A percentile compares a stretch with the other conserved stretches of the same genome.
Conservation (phyloP, 2,797 vertebrate species). For the Falco cherrug region DNA sequence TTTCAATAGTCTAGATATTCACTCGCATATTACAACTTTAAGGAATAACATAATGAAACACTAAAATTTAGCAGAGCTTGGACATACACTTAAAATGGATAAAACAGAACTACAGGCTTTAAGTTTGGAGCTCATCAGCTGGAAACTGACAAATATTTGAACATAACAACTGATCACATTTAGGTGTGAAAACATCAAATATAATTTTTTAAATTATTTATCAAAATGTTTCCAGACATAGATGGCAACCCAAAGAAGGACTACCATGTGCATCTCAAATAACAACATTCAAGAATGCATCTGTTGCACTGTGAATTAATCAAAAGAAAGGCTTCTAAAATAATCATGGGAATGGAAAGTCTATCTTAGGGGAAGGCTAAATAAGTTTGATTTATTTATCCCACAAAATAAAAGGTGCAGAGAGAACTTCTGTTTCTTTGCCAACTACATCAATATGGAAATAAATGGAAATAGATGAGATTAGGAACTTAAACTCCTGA, state of each 20-base stretch:
- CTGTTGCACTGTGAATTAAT: too few species aligned
- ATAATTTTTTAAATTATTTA: background rate
- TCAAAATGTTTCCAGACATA: background rate
- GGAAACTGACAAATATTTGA: background rate
- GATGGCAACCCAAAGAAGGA: background rate
- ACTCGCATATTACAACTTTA: background rate
- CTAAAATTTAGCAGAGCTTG: background rate
- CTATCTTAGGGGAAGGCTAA: background rate
- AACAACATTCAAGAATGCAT: background rate
- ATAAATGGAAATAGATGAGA: background rate
- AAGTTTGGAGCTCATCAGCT: background rate
- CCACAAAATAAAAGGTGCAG: background rate
- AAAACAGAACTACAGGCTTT: background rate
- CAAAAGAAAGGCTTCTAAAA: background rate
- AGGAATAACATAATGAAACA: background rate
- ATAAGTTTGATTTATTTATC: background rate
- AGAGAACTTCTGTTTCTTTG: background rate
- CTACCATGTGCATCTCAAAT: background rate
- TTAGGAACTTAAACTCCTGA: background rate
- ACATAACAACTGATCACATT: background rate
- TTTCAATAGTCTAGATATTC: background rate
- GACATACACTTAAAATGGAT: background rate
- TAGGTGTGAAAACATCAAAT: background rate
- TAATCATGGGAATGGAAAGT: background rate
- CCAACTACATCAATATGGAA: background rate